phyloP scores from a whole-genome alignment of 2,888 invertebrate genomes.

The Zeuzera pyrina region DNA sequence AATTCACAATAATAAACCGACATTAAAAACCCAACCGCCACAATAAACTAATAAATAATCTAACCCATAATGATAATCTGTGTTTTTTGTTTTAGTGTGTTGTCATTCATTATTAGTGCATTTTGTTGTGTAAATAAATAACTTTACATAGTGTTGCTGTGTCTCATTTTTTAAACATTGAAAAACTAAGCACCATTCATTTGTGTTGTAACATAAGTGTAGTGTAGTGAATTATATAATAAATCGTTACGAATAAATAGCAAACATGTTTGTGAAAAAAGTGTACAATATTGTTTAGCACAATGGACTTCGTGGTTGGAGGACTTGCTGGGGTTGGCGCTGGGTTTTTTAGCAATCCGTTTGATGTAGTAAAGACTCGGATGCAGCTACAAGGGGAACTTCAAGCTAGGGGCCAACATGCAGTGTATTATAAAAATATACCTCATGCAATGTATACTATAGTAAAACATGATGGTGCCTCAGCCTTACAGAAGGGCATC shows the following conservation, averaged over 20 bases:
- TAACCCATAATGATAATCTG: too few species aligned
- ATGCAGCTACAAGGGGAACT: conserved; percentile 91
- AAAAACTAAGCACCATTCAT: not conserved
- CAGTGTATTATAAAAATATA: conserved; percentile 79
- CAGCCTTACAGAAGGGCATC: conserved; percentile 84
- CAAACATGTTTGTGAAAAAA: not conserved
- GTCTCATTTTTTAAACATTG: not conserved
- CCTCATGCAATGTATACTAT: conserved; percentile 86
- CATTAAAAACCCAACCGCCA: too few species aligned
- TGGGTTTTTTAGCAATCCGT: conserved; percentile 89
- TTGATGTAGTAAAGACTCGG: conserved; percentile 91
- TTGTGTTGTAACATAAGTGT: not conserved
- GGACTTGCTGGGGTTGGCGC: conserved; percentile 84
- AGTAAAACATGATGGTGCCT: conserved; percentile 81
- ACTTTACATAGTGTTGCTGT: not conserved
- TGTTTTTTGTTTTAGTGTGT: too few species aligned
- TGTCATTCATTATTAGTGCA: too few species aligned
- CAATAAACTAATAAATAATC: too few species aligned
- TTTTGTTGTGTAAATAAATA: too few species aligned
- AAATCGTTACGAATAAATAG: not conserved
- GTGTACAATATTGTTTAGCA: conserved; percentile 24
- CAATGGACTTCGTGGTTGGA: conserved; percentile 83
- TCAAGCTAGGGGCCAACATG: conserved; percentile 75
- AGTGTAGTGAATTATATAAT: not conserved
- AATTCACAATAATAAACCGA: too few species aligned